Evolutionary conservation across 2,113 vertebrate genomes (phyloP), one percentile per base, ranked within the genome.

Genomic region (Lagenorhynchus albirostris): DNA sequence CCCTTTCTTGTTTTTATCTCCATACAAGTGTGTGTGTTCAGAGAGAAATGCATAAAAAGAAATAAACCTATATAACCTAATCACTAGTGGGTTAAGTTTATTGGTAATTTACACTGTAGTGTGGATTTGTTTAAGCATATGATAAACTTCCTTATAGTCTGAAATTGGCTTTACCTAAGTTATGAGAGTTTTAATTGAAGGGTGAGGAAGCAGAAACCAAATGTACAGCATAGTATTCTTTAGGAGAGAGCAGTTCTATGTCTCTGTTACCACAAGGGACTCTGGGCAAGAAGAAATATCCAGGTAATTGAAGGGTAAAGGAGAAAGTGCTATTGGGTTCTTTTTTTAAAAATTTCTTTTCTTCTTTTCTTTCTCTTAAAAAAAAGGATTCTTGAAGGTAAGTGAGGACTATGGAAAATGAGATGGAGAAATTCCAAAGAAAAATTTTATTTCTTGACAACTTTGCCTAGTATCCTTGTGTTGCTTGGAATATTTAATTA

Each of bases 41-140:
- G 79, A 92, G 95, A 91, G n/a, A 90, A 90, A 81, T 65, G 21
- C 25, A 90, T 79, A 36, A 31, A 84, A 96, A 81, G 21, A 95
- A 91, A n/a, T 89, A 94, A 81, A 84, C 31, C 23, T 96, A 13
- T 74, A 71, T 31, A 89, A 55, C 9, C 9, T 70, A 81, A 58
- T 97, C 26, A 82, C 76, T 89, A 62, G 53, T 90, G 23, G 31
- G 38, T 93, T 96, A 65, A 91, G 3, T 44, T 86, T 96, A 88
- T 85, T 92, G 93, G 70, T 92, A 50, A 58, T 79, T 82, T 33
- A 97, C 2, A 62, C 36, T 23, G 71, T 87, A 86, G 33, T 50
- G 4, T 91, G 33, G 71, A 70, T 94, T 95, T 95, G 13, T 87
- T 94, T 95, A 91, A 85, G 50, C 63, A 92, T 18, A 89, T 62